phyloP scores from a whole-genome alignment of 2,888 invertebrate genomes.

The Anthrax anthrax region DNA sequence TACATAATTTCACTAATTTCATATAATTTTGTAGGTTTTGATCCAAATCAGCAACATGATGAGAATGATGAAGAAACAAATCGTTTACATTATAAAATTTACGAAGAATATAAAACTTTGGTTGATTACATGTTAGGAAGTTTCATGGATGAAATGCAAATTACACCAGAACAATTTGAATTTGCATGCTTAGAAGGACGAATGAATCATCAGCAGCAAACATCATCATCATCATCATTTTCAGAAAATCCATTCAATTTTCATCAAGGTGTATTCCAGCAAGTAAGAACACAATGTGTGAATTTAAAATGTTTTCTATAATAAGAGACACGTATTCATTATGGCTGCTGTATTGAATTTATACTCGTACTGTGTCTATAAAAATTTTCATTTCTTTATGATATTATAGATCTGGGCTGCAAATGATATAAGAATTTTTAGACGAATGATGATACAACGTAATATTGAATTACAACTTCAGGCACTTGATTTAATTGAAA shows the following conservation, averaged over 20 bases:
- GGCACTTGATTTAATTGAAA: constrained; percentile 70
- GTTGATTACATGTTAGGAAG: constrained; percentile 83
- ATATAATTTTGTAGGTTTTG: constrained; percentile 52
- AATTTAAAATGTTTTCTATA: not conserved
- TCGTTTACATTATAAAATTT: constrained; percentile 61
- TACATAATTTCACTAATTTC: not conserved
- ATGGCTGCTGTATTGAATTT: too few species aligned
- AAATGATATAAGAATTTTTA: constrained; percentile 79
- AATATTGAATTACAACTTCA: constrained; percentile 84
- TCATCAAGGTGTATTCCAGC: constrained; percentile 46
- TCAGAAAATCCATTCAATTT: constrained; percentile 41
- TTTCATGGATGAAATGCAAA: constrained; percentile 85
- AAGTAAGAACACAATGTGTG: constrained; percentile 17
- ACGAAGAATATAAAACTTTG: constrained; percentile 76
- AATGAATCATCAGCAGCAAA: constrained; percentile 26
- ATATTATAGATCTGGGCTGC: constrained; percentile 65
- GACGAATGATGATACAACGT: constrained; percentile 83
- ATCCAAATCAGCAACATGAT: constrained; percentile 51
- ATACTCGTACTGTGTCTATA: too few species aligned
- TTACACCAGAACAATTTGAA: constrained; percentile 77
- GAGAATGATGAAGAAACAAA: constrained; percentile 47
- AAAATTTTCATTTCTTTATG: too few species aligned
- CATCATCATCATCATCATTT: constrained; percentile 25
- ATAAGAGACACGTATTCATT: too few species aligned
- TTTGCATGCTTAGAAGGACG: constrained; percentile 49